Evolutionary conservation across 2,113 vertebrate species (phyloP), one percentile per base, ranked within the genome.

Genomic region (Oreocharis arfaki): DNA sequence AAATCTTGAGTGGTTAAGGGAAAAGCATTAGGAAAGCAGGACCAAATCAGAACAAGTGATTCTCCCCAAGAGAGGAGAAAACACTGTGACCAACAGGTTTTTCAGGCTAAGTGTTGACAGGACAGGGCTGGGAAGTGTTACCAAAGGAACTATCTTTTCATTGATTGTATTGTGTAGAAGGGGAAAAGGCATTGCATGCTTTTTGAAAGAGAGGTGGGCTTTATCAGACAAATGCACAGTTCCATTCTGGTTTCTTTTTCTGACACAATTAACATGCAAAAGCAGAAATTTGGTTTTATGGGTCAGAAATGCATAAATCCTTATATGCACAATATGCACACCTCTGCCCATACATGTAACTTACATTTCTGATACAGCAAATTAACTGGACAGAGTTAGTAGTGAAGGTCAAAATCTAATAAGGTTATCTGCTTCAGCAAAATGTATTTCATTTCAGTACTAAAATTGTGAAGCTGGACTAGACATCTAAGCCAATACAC

Each of bases 331-430:
- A 63, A 13, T 28, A 37, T 33, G 26, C 23, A 37, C 41, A 27
- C 10, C 19, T 50, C 35, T 83, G 30, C 39, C 20, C 24, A 46
- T 0, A 0, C 3, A 0, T 22, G 17, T 49, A 60, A n/a, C 61
- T 87, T 82, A 33, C 13, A 44, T 83, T 84, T 85, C 50, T 91
- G 50, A 42, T 42, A 39, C 7, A 61, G 32, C 19, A 85, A 42
- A 69, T 49, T 41, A 89, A 53, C 42, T 28, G 78, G 42, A 39
- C 1, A 4, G 65, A 47, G 14, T 55, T 67, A 84, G 26, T 28
- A 53, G n/a, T 59, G 42, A 69, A 85, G 46, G 27, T 89, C 22
- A 77, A 93, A 68, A 68, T 90, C 37, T 74, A 57, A 23, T 67
- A 61, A 55, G 28, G 12, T 57, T 86, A 22, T 90, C 52, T 74